These are phyloP conservation scores for Dermolepida albohirtum DNA, from an alignment of 2,888 invertebrate genomes.

Conservation along the genomic window DNA sequence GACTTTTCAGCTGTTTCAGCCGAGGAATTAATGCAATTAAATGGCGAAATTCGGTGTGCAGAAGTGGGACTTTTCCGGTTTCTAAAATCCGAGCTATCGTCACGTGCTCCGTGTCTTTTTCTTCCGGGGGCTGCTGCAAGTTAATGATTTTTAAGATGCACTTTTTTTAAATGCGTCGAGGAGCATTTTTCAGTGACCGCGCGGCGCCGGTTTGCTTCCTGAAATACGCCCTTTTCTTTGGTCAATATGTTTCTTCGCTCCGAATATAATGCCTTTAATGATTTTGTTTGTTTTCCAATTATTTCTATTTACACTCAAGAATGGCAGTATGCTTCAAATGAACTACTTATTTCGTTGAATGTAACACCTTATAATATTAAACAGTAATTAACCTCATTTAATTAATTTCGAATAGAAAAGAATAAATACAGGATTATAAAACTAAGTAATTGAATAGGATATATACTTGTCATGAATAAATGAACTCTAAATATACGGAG, in stretches of 20 bases:
- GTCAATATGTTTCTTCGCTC: constrained; percentile 21
- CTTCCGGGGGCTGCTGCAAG: constrained; percentile 49
- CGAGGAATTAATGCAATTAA: constrained; percentile 18
- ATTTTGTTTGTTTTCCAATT: too few species aligned
- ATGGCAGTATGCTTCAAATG: too few species aligned
- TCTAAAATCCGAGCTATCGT: background rate
- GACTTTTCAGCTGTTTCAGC: constrained; percentile 38
- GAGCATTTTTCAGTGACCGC: constrained; percentile 62
- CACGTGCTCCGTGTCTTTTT: constrained; percentile 15
- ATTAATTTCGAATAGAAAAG: too few species aligned
- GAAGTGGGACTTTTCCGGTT: background rate
- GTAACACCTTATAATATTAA: too few species aligned
- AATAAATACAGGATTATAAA: too few species aligned
- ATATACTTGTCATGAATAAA: too few species aligned
- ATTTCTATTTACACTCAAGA: too few species aligned
- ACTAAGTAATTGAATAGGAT: too few species aligned
- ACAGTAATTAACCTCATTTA: too few species aligned
- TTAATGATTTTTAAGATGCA: constrained; percentile 68
- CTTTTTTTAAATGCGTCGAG: constrained; percentile 64
- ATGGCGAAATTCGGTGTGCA: background rate
- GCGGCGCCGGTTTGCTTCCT: constrained; percentile 51
- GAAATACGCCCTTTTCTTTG: constrained; percentile 16
- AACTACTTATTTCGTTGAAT: too few species aligned
- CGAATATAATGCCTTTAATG: background rate
- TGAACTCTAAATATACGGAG: too few species aligned